phyloP scores from a whole-genome alignment of 2,113 vertebrate genomes.

The Scomber japonicus region DNA sequence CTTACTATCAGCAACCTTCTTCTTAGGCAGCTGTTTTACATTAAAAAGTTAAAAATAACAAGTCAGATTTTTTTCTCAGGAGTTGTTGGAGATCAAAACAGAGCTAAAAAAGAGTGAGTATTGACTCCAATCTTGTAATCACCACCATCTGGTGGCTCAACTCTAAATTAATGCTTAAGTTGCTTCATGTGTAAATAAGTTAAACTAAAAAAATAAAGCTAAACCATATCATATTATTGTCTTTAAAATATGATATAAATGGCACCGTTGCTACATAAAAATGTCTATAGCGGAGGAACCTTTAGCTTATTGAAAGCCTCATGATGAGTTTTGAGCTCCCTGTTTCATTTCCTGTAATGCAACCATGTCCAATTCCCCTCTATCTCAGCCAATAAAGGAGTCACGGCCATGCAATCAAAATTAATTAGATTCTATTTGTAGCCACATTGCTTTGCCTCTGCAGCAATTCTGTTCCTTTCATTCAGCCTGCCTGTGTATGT shows the following conservation, averaged over 20 bases:
- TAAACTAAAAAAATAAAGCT: no score
- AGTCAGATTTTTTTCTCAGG: no score
- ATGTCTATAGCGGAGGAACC: neutral
- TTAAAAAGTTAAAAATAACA: no score
- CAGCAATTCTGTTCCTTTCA: conserved; percentile 42
- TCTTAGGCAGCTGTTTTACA: no score
- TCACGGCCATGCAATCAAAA: conserved; percentile 11
- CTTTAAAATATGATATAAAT: neutral
- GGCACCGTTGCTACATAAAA: neutral
- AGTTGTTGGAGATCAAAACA: no score
- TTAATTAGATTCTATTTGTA: conserved; percentile 53
- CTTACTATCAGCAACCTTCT: no score
- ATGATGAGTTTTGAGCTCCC: neutral
- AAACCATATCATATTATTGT: neutral
- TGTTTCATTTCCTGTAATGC: conserved; percentile 10
- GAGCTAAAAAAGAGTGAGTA: no score
- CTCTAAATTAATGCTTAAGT: no score
- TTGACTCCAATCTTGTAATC: no score
- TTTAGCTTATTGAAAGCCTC: neutral
- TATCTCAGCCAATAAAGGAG: conserved; percentile 15
- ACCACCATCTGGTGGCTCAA: no score
- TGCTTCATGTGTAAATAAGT: neutral
- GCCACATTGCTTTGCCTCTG: conserved; percentile 24
- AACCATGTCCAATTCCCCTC: neutral
- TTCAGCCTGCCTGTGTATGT: conserved; percentile 32